phyloP scores from a whole-genome alignment of 2,113 vertebrate species.

The Malaclemys terrapin region DNA sequence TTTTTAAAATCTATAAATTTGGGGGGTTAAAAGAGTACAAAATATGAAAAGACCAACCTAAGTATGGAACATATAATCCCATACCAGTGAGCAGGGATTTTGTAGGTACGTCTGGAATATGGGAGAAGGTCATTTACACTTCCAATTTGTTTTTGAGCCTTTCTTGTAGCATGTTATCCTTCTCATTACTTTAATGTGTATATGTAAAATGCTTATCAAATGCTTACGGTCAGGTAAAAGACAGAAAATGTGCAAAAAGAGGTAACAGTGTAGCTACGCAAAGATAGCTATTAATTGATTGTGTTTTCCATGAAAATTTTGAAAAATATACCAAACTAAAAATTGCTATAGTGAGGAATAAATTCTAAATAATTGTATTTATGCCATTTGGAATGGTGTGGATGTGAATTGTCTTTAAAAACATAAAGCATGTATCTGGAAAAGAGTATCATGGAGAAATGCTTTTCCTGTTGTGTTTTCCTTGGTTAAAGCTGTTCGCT shows the following conservation, averaged over 20 bases:
- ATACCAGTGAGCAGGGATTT: slow-evolving; percentile 47
- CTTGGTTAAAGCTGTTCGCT: slow-evolving; percentile 32
- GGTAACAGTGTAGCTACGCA: slow-evolving; percentile 34
- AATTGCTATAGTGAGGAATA: slow-evolving; percentile 54
- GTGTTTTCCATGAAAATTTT: slow-evolving; percentile 62
- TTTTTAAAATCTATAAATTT: slow-evolving; percentile 69
- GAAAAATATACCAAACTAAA: slow-evolving; percentile 58
- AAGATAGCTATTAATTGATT: slow-evolving; percentile 38
- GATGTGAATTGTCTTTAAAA: slow-evolving; percentile 59
- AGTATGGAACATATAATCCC: slow-evolving; percentile 50
- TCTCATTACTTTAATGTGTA: slow-evolving; percentile 20
- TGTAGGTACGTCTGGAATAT: slow-evolving; percentile 58
- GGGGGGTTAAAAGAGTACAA: slow-evolving; percentile 57
- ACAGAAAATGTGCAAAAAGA: slow-evolving; percentile 46
- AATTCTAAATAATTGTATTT: slow-evolving; percentile 62
- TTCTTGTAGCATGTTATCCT: slow-evolving; percentile 9
- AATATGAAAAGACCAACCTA: slow-evolving; percentile 43
- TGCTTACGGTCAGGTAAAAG: slow-evolving; percentile 22
- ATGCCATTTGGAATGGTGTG: slow-evolving; percentile 14
- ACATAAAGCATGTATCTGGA: slow-evolving; percentile 28
- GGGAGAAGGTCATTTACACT: slow-evolving; percentile 58
- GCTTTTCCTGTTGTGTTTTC: slow-evolving; percentile 56
- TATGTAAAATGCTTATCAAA: slow-evolving; percentile 49
- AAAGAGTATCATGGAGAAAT: slow-evolving; percentile 48
- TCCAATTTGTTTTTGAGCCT: slow-evolving; percentile 41